Base-by-base conservation (phyloP, 1,140 invertebrate genomes). In the Piezodorus guildinii region DNA sequence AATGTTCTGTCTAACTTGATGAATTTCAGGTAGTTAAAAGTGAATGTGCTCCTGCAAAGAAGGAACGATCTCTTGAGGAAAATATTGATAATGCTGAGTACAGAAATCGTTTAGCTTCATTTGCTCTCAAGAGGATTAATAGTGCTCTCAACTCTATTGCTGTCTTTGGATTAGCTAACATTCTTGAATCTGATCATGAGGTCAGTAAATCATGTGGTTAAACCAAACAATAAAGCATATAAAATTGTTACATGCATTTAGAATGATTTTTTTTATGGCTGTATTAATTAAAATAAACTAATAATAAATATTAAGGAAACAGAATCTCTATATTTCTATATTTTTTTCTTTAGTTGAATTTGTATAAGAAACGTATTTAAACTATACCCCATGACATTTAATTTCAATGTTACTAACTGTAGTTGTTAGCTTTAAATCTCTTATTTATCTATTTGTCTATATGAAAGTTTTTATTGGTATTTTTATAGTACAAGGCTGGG, bases 21-120 rank as follows among this genome's bases (percentile, higher is more conserved):
- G n/a, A n/a, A 60, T 64, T 65, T 30, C 45, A 68, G 67, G 62
- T 68, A 15, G 63, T 68, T 0, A 63, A 63, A 27, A 66, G 62
- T 51, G 67, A 68, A 60, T 68, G 67, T 54, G 51, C 21, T 39
- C 25, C 63, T n/a, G 62, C 21, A 17, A 49, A n/a, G 21, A 49
- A 63, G 27, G 23, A 25, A 10, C 15, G 19, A 25, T 21, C 23
- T 10, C 15, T 25, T 23, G 23, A 56, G 5, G 2, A 1, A 6
- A 10, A 25, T 5, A 1, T 23, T 16, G 14, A 23, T 16, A 68
- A 62, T 63, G 59, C 63, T 58, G 52, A 43, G 1, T 27, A 64
- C 8, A 52, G 64, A n/a, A 23, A 62, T 25, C 39, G 58, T 45
- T 44, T 62, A 15, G 63, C 62, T 30, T 15, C 66, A 19, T 68